Percentiles rank a stretch among this genome's conserved stretches.
phyloP scores from a whole-genome alignment of 2,888 invertebrate species.

The Linnaemya tessellans region DNA sequence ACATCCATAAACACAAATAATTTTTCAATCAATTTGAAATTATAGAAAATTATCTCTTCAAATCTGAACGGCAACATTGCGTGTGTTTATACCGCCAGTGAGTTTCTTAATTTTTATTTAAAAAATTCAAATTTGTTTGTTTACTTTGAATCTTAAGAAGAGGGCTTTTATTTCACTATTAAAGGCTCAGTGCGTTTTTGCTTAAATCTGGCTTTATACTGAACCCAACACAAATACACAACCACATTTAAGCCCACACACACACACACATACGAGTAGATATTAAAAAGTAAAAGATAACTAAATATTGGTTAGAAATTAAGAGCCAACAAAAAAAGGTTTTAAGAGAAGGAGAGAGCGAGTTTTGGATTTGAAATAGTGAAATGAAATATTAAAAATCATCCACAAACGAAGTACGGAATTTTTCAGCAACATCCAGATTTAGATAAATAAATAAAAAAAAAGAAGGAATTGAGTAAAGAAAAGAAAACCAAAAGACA shows the following conservation, averaged over 20 bases:
- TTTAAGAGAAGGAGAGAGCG: background rate
- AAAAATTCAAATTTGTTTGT: conserved; percentile 45
- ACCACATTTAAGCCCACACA: background rate
- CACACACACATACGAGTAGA: background rate
- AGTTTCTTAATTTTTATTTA: conserved; percentile 36
- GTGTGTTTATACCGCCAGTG: background rate
- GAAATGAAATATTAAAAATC: conserved; percentile 1
- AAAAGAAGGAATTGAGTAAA: conserved; percentile 23
- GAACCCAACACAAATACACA: conserved; percentile 10
- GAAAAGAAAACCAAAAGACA: conserved; percentile 15
- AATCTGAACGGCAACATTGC: background rate
- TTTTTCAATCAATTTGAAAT: no score
- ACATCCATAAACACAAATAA: no score
- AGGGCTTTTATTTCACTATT: conserved; percentile 41
- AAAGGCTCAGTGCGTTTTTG: conserved; percentile 19
- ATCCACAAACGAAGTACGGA: conserved; percentile 5
- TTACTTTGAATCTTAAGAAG: conserved; percentile 30
- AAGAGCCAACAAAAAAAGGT: background rate
- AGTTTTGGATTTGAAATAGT: background rate
- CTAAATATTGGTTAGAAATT: conserved; percentile 17
- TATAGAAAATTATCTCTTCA: background rate
- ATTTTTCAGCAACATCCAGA: conserved; percentile 16
- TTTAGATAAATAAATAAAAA: conserved; percentile 25
- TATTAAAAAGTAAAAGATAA: conserved; percentile 19
- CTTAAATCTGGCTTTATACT: conserved; percentile 19